These are phyloP conservation scores for Borostomias antarcticus DNA, from an alignment of 2,797 vertebrate genomes.

Conservation along the genomic window DNA sequence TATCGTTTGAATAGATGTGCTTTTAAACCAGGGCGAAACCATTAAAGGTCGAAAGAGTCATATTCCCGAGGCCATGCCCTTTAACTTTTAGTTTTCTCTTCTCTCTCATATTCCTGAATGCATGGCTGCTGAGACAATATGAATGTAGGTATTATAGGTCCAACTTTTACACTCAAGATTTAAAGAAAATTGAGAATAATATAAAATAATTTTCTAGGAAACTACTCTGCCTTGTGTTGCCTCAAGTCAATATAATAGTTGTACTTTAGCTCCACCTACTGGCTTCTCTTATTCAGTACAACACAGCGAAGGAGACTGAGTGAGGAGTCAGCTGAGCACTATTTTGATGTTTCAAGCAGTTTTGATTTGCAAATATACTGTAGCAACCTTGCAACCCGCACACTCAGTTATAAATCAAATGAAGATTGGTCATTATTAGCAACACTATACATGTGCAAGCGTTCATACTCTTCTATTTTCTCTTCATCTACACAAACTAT, in stretches of 20 bases:
- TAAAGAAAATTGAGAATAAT: too few species aligned
- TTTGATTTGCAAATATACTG: too few species aligned
- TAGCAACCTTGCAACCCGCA: too few species aligned
- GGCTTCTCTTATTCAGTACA: not conserved
- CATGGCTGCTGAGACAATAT: not conserved
- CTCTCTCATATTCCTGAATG: not conserved
- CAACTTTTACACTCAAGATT: not conserved
- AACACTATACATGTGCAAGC: too few species aligned
- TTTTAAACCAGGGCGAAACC: constrained; percentile 6
- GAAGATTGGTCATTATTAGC: too few species aligned
- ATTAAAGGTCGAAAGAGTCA: constrained; percentile 14
- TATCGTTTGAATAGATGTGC: constrained; percentile 1
- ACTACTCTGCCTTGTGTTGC: too few species aligned
- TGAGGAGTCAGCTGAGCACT: not conserved
- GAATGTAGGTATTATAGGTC: not conserved
- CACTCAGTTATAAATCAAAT: not conserved
- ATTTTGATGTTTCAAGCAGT: not conserved
- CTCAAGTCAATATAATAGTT: not conserved
- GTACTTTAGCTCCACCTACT: not conserved
- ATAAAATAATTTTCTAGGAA: too few species aligned
- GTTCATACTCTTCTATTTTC: not conserved
- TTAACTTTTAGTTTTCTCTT: not conserved
- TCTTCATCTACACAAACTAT: not conserved
- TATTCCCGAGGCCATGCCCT: not conserved
- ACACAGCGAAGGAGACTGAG: not conserved